A percentile compares a stretch with the other conserved stretches of the same genome.
Conservation (phyloP, 1,140 invertebrate genomes). For the Saxidomus purpurata region DNA sequence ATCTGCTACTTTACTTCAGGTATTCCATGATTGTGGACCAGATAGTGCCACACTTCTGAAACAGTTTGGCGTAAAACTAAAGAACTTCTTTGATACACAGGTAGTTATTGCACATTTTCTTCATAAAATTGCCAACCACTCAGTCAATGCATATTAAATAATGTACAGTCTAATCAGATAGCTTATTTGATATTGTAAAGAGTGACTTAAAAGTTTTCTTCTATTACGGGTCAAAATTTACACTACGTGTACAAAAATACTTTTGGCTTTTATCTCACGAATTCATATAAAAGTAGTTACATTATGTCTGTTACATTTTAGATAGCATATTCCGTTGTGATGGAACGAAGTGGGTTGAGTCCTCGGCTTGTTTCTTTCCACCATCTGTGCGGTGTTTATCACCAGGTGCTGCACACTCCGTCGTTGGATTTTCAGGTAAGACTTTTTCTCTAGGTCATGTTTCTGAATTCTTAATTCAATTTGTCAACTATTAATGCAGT, state of each 20-base stretch:
- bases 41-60: slow-evolving; percentile 50
- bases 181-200: too few species aligned
- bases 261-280: too few species aligned
- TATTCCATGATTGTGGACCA: slow-evolving; percentile 69
- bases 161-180: too few species aligned
- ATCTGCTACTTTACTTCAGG: slow-evolving; percentile 51
- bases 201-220: too few species aligned
- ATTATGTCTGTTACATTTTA: slow-evolving; percentile 28
- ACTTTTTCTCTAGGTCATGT: too few species aligned
- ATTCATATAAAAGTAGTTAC: too few species aligned
- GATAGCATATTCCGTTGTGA: slow-evolving; percentile 69
- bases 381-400: slow-evolving; percentile 68
- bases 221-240: too few species aligned
- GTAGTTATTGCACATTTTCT: slow-evolving; percentile 43
- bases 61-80: slow-evolving; percentile 66
- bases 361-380: slow-evolving; percentile 64
- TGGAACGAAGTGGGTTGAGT: slow-evolving; percentile 70
- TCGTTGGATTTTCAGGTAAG: slow-evolving; percentile 62
- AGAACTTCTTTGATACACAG: slow-evolving; percentile 74
- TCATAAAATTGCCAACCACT: too few species aligned
- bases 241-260: too few species aligned
- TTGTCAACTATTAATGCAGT: too few species aligned
- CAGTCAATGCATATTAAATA: too few species aligned
- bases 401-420: slow-evolving; percentile 27
- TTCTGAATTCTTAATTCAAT: too few species aligned